Evolutionary conservation across 2,888 invertebrate genomes (phyloP).

Genomic region (Calameuta filiformis): DNA sequence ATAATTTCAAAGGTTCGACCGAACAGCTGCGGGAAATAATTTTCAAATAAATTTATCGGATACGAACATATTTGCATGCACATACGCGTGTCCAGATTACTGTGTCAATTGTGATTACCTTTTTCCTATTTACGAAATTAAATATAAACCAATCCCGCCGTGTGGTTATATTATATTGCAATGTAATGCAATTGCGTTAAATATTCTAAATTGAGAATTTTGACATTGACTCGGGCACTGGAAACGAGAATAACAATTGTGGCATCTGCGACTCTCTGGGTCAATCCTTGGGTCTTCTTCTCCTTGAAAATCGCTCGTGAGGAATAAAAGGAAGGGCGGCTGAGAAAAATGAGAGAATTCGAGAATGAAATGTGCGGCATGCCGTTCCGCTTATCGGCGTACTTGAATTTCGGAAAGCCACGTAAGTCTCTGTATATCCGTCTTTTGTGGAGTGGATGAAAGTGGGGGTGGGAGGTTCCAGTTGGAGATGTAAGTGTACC

Average conservation of each 20-base stretch:
- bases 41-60: constrained; percentile 33
- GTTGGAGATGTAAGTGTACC: neutral
- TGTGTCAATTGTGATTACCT: too few species aligned
- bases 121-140: neutral
- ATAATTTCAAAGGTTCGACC: constrained; percentile 37
- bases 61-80: constrained; percentile 6
- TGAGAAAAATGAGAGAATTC: neutral
- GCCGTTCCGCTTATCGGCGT: neutral
- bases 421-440: neutral
- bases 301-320: too few species aligned
- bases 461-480: neutral
- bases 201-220: too few species aligned
- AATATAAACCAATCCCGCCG: neutral
- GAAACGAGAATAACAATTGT: too few species aligned
- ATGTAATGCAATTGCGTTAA: too few species aligned
- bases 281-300: too few species aligned
- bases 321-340: too few species aligned
- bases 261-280: too few species aligned
- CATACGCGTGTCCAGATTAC: neutral
- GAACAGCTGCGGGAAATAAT: constrained; percentile 27
- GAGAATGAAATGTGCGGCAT: neutral
- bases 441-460: neutral
- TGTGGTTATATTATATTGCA: too few species aligned
- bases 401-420: constrained; percentile 1
- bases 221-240: too few species aligned